Percentiles rank a stretch among this genome's conserved stretches.
phyloP scores from a whole-genome alignment of 2,113 vertebrate species.

The Oostethus manadensis region DNA sequence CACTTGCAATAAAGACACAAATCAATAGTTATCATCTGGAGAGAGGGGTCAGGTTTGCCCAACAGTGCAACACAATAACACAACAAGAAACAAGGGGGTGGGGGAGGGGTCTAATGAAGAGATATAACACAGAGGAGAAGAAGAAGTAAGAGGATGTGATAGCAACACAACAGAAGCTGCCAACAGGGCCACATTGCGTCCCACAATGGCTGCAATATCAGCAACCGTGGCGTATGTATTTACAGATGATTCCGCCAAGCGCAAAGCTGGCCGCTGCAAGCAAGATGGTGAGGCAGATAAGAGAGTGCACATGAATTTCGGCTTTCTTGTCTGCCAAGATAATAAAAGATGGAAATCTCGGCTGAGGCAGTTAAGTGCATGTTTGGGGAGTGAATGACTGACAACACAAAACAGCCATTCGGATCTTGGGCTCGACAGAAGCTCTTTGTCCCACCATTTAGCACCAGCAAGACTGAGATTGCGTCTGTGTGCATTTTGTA shows the following conservation, averaged over 20 bases:
- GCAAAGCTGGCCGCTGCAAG: constrained; percentile 53
- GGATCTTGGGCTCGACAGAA: constrained; percentile 41
- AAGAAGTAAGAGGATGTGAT: constrained; percentile 4
- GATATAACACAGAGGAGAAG: constrained; percentile 16
- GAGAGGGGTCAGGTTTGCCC: constrained; percentile 60
- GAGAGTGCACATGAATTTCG: constrained; percentile 58
- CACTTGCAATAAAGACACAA: constrained; percentile 72
- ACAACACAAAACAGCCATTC: constrained; percentile 65
- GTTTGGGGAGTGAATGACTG: constrained; percentile 60
- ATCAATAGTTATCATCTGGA: constrained; percentile 71
- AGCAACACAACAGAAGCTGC: constrained; percentile 28
- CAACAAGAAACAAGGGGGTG: constrained; percentile 42
- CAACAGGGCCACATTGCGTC: constrained; percentile 56
- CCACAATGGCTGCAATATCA: constrained; percentile 60
- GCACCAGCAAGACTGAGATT: constrained; percentile 24
- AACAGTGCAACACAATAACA: constrained; percentile 49
- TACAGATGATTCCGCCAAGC: constrained; percentile 55
- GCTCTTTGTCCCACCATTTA: constrained; percentile 41
- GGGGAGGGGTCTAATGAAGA: constrained; percentile 22
- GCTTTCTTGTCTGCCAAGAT: constrained; percentile 61
- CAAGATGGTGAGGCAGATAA: constrained; percentile 61
- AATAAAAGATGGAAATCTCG: constrained; percentile 59
- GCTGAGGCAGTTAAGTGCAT: constrained; percentile 56
- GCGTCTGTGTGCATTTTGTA: constrained; percentile 22
- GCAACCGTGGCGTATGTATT: constrained; percentile 53